Evolutionary conservation across 2,797 vertebrate genomes (phyloP).

Genomic region (Chloroceryle amazona): DNA sequence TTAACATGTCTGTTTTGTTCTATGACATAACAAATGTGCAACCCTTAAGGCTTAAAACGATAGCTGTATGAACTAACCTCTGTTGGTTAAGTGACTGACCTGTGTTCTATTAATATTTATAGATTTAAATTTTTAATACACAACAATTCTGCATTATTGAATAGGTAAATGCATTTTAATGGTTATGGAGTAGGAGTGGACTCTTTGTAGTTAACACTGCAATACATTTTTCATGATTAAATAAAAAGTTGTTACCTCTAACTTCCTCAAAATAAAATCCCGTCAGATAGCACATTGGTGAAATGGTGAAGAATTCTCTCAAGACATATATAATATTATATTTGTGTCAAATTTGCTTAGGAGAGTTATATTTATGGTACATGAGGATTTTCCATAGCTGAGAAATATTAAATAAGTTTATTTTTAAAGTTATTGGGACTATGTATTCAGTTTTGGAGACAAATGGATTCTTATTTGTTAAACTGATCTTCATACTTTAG

Average conservation of each 20-base stretch:
- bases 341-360: background rate
- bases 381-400: background rate
- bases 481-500: background rate
- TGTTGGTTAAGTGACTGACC: conserved; percentile 48
- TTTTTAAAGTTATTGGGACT: background rate
- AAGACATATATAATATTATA: background rate
- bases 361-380: background rate
- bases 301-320: background rate
- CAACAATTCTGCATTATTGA: conserved; percentile 71
- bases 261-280: conserved; percentile 27
- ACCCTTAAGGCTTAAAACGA: conserved; percentile 6
- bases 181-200: conserved; percentile 34
- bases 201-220: conserved; percentile 38
- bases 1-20: conserved; percentile 13
- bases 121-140: conserved; percentile 71
- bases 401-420: background rate
- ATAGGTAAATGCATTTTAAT: conserved; percentile 57
- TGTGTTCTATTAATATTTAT: conserved; percentile 69
- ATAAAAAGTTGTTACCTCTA: conserved; percentile 39
- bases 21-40: background rate
- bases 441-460: background rate
- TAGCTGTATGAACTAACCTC: background rate
- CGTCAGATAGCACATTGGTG: background rate
- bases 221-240: conserved; percentile 54
- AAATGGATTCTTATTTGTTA: background rate